Base-by-base conservation (phyloP, 2,888 invertebrate species). In the Mythimna lalbum region DNA sequence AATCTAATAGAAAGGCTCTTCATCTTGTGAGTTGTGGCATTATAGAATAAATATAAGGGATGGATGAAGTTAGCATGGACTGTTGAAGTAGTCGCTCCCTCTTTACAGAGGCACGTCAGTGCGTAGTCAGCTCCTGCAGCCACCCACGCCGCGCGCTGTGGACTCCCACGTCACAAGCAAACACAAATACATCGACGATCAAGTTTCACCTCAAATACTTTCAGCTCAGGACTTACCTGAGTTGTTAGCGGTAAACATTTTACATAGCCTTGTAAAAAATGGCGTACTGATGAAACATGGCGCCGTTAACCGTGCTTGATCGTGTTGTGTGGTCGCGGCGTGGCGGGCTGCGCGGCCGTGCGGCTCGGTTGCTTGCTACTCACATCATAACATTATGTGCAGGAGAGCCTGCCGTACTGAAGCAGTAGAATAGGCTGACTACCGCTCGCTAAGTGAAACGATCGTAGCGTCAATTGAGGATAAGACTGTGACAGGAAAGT, bases 251-350 rank as follows among this genome's bases (percentile, higher is more conserved):
- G 19, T 39, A 33, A 78, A 78, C 50, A 65, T 56, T 78, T 73
- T 63, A 53, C 80, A 21, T 43, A 33, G 59, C 39, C 21, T 65
- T 55, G 67, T 66, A 60, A 76, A 73, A 79, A 67, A 63, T 80
- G 23, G 31, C 60, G 55, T 33, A 7, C 36, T 63, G 53, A 39
- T 75, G 63, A 60, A 68, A 47, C 43, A 23, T 47, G 17, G 31
- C 36, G 61, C 49, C 60, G 31, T 57, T 56, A 36, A 21, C 36
- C 33, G 47, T 27, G 62, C 27, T 57, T 19, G 74, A 66, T 43
- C 75, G 59, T 63, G 55, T 52, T 74, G 76, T 77, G 76, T 75
- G 76, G 76, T 80, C 80, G 68, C 33, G 17, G 43, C 12, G 27
- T 4, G 27, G 27, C 39, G 12, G 4, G 39, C 14, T 12, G 39